phyloP scores from a whole-genome alignment of 2,113 vertebrate species.

The Pterocles burchelli region DNA sequence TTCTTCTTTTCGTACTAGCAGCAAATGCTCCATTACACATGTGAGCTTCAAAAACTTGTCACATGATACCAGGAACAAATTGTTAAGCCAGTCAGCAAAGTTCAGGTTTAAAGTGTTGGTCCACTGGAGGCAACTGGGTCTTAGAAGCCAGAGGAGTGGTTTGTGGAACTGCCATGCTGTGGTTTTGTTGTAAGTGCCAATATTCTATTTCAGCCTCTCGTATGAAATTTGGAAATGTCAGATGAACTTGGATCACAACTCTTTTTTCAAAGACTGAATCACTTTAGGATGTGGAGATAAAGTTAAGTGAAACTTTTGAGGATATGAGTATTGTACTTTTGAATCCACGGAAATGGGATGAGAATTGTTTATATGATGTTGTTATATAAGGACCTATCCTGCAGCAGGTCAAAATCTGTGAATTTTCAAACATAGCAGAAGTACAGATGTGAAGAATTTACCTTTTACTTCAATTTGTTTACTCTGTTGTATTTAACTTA shows the following conservation, averaged over 20 bases:
- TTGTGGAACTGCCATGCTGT: not conserved
- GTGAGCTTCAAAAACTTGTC: constrained; percentile 62
- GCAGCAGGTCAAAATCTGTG: not conserved
- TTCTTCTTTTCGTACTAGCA: constrained; percentile 33
- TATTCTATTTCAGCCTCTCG: not conserved
- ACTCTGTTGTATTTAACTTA: not conserved
- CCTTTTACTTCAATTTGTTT: not conserved
- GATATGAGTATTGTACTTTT: constrained; percentile 41
- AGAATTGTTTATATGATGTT: constrained; percentile 3
- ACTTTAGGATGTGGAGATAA: constrained; percentile 57
- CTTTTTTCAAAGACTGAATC: constrained; percentile 31
- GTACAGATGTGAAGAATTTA: not conserved
- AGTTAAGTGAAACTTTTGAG: constrained; percentile 34
- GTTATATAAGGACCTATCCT: not conserved
- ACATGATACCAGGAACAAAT: constrained; percentile 73
- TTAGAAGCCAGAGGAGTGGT: not conserved
- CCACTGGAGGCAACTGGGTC: not conserved
- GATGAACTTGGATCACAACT: not conserved
- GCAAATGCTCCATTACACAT: constrained; percentile 52
- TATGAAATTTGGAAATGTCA: constrained; percentile 42
- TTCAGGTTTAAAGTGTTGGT: constrained; percentile 64
- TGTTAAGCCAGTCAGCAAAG: constrained; percentile 53
- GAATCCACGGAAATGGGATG: constrained; percentile 22
- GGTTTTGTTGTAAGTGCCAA: constrained; percentile 51
- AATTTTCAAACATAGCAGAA: not conserved